Percentiles rank a stretch among this genome's conserved stretches.
Evolutionary conservation across 2,797 vertebrate species (phyloP).

Genomic region (Cuniculus paca): DNA sequence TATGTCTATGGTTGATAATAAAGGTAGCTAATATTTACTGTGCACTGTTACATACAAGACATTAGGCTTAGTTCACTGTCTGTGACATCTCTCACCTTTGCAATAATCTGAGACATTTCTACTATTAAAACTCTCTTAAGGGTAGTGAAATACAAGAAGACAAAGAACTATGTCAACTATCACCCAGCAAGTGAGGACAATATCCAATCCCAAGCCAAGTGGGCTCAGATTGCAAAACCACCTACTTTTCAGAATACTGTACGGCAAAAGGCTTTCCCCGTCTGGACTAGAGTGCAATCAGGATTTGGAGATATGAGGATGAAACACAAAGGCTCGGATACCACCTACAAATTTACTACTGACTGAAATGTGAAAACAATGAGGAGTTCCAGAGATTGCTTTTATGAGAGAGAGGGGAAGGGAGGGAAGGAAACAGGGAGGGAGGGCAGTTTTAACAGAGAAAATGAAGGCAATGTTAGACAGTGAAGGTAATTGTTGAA

Average conservation of each 20-base stretch:
- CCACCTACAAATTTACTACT: not conserved
- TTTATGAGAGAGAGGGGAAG: not conserved
- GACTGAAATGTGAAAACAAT: not conserved
- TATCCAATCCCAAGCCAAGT: not conserved
- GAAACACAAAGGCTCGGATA: not conserved
- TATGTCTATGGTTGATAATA: not conserved
- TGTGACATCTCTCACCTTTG: not conserved
- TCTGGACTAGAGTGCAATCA: not conserved
- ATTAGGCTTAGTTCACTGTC: not conserved
- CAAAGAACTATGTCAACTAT: not conserved
- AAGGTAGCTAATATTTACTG: not conserved
- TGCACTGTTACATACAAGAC: not conserved
- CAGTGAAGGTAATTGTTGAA: not conserved
- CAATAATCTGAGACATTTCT: not conserved
- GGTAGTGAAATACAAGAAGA: not conserved
- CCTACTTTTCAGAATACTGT: not conserved
- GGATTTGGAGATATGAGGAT: not conserved
- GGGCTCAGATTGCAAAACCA: not conserved
- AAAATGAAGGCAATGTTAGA: not conserved
- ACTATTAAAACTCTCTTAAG: not conserved
- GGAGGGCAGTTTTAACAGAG: not conserved
- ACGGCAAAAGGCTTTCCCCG: not conserved
- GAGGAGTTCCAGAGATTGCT: not conserved
- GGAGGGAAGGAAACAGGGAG: not conserved
- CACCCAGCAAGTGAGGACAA: not conserved